These are phyloP conservation scores for Heterodera filipjevi DNA, from an alignment of 2,888 invertebrate genomes.

Conservation along the genomic window DNA sequence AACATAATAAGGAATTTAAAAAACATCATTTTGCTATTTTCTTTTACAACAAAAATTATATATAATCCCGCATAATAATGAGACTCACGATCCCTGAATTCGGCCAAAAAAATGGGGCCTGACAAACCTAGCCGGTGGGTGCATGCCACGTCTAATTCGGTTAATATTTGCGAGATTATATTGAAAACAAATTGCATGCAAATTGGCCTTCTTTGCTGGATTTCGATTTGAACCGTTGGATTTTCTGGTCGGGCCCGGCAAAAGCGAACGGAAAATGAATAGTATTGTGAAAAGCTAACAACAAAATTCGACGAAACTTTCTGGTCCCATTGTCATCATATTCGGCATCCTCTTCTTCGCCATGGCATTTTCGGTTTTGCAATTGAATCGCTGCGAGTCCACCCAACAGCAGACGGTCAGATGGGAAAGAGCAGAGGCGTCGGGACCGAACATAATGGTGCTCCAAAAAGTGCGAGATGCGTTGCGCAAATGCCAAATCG, in stretches of 20 bases:
- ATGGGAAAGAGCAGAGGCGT: slow-evolving; percentile 22
- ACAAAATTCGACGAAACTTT: neutral
- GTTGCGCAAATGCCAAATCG: slow-evolving; percentile 23
- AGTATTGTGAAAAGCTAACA: slow-evolving; percentile 54
- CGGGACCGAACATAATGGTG: slow-evolving; percentile 22
- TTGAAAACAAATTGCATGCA: neutral
- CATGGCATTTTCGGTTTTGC: neutral
- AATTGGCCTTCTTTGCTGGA: neutral
- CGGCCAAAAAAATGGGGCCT: no score
- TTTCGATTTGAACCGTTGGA: neutral
- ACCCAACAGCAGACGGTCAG: slow-evolving; percentile 6
- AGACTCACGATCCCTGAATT: no score
- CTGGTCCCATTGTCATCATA: neutral
- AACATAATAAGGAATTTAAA: no score
- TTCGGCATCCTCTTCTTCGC: neutral
- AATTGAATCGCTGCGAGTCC: slow-evolving; percentile 11
- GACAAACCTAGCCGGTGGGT: no score
- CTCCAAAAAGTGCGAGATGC: slow-evolving; percentile 24
- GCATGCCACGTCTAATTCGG: no score
- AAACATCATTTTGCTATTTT: no score
- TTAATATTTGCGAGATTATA: neutral
- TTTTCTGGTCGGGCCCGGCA: neutral
- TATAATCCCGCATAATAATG: no score
- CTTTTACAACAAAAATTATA: no score
- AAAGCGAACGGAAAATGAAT: slow-evolving; percentile 53